Base-by-base conservation (phyloP, 2,113 vertebrate genomes). In the Neoarius graeffei region DNA sequence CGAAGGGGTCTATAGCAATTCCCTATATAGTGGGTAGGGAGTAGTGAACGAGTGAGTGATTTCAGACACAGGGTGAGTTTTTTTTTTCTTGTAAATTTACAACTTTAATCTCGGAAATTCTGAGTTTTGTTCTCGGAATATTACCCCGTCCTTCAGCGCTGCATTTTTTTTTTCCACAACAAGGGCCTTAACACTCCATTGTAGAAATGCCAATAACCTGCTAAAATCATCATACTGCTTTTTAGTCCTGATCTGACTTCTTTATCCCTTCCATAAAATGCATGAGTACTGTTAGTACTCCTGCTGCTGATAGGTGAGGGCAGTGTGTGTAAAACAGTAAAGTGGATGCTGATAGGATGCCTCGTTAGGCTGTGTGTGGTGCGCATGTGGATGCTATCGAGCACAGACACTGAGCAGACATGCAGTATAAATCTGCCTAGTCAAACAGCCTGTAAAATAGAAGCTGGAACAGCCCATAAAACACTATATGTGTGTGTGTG, bases 391-490 rank as follows among this genome's bases (percentile, higher is more conserved):
- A 92, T 92, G 93, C 92, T 93, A 91, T 92, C 91, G 93, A 92
- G 77, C 82, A 25, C 85, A 87, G 84, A 91, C 90, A 91, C 87
- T 85, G 86, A 87, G 87, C 90, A 87, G 86, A 90, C 89, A 87
- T 67, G 25, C 85, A 25, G 62, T 87, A 94, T 96, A 96, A 96
- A 96, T 96, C 95, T 95, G 93, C 90, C 92, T 94, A 95, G 93
- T 95, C 93, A 94, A 95, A 95, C 94, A 95, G 95, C 94, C 94
- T 94, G 94, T 96, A 95, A 96, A 96, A 95, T 91, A 90, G 93
- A 94, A 93, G 92, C 93, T 94, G 93, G 94, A 94, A 94, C 93
- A 91, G 91, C 90, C 92, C 92, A 92, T 94, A 93, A 94, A 87
- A 91, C 90, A 87, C 83, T 85, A 73, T 67, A 83, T 90, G 59